Evolutionary conservation across 2,113 vertebrate genomes (phyloP).

Genomic region (Neolamprologus fasciatus): DNA sequence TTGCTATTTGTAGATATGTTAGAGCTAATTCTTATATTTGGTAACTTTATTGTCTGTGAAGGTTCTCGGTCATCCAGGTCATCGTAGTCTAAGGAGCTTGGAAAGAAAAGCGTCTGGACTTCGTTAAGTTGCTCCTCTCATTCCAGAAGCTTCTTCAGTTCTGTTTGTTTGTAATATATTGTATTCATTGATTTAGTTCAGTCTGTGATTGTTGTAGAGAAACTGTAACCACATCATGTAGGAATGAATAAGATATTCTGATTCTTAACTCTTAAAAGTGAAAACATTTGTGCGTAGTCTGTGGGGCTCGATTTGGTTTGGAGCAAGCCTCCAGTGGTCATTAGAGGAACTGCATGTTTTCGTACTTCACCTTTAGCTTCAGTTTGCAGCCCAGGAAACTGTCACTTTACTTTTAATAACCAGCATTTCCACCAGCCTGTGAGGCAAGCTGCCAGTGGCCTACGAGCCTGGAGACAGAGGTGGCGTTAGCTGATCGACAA

Average conservation of each 20-base stretch:
- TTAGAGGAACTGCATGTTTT: neutral
- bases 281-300: neutral
- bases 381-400: neutral
- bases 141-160: neutral
- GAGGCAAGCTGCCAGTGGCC: neutral
- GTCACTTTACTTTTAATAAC: neutral
- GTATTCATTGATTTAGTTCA: neutral
- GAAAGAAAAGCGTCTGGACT: neutral
- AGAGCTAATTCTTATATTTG: neutral
- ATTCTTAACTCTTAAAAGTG: fast-evolving
- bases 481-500: neutral
- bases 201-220: neutral
- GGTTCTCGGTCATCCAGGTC: neutral
- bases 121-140: neutral
- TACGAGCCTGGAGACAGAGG: neutral
- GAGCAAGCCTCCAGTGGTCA: neutral
- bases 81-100: neutral
- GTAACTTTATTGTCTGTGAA: neutral
- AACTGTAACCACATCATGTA: neutral
- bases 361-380: neutral
- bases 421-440: neutral
- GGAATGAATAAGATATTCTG: neutral
- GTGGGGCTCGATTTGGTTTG: neutral
- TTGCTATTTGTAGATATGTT: neutral
- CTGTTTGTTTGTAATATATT: neutral